phyloP scores from a whole-genome alignment of 2,113 vertebrate genomes.

The Cynoglossus semilaevis region DNA sequence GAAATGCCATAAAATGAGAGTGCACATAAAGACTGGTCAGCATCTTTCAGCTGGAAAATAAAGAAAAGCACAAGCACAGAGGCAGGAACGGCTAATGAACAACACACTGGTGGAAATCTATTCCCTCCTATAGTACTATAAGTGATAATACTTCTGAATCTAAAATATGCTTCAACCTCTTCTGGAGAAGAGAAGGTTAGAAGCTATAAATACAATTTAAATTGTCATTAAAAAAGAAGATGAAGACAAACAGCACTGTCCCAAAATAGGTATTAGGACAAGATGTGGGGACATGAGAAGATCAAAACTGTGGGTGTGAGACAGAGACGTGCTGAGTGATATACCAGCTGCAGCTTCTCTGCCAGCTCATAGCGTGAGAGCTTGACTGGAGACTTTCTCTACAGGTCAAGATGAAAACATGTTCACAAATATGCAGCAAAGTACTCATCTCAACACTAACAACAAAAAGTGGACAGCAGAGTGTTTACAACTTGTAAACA shows the following conservation, averaged over 20 bases:
- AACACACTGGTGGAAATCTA: no score
- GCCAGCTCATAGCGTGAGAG: slow-evolving; percentile 37
- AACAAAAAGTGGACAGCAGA: background rate
- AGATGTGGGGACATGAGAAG: slow-evolving; percentile 2
- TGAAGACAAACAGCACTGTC: background rate
- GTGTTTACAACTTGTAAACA: background rate
- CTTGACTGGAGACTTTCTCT: slow-evolving; percentile 36
- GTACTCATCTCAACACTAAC: slow-evolving; percentile 3
- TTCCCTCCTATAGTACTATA: no score
- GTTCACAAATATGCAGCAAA: background rate
- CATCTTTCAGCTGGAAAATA: no score
- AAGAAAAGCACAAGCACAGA: no score
- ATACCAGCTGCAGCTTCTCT: slow-evolving; percentile 35
- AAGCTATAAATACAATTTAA: background rate
- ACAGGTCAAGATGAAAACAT: background rate
- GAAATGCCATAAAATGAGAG: no score
- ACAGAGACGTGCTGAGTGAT: slow-evolving; percentile 43
- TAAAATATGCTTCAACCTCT: no score
- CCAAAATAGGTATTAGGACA: background rate
- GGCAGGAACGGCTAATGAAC: no score
- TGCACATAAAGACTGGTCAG: no score
- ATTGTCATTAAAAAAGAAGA: background rate
- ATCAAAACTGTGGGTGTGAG: slow-evolving; percentile 11
- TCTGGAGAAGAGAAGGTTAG: background rate
- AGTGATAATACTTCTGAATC: no score